Conservation (phyloP, 2,888 invertebrate genomes). For the Chalcis sispes region DNA sequence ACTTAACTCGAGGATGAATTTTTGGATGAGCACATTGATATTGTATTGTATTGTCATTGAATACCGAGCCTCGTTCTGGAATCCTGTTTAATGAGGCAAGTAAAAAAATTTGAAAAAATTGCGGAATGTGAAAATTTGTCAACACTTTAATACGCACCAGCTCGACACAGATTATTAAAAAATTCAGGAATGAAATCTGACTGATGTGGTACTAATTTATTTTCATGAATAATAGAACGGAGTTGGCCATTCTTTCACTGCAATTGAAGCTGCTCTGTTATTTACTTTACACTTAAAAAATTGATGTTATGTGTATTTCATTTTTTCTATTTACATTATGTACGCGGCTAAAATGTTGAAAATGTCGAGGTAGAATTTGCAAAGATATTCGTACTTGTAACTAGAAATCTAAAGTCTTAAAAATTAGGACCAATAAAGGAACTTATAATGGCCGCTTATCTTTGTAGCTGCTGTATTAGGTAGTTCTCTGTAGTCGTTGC, state of each 20-base stretch:
- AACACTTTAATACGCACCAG: slow-evolving; percentile 26
- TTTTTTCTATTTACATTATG: slow-evolving; percentile 29
- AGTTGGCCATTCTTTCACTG: slow-evolving; percentile 24
- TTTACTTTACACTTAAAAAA: slow-evolving; percentile 35
- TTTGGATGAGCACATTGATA: slow-evolving; percentile 28
- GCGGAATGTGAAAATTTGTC: slow-evolving; percentile 19
- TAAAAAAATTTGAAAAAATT: slow-evolving; percentile 24
- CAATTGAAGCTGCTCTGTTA: slow-evolving; percentile 28
- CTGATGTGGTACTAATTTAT: slow-evolving; percentile 70
- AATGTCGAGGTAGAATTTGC: slow-evolving; percentile 41
- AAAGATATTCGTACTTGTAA: slow-evolving; percentile 37
- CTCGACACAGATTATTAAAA: slow-evolving; percentile 23
- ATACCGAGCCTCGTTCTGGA: slow-evolving; percentile 18
- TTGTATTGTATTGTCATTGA: slow-evolving; percentile 21
- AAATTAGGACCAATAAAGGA: too few relatives aligned
- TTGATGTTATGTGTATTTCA: slow-evolving; percentile 23
- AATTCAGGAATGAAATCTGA: slow-evolving; percentile 49
- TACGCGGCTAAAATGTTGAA: slow-evolving; percentile 17
- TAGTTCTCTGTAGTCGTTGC: slow-evolving; percentile 50
- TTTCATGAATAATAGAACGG: slow-evolving; percentile 69
- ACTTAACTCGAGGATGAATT: slow-evolving; percentile 18
- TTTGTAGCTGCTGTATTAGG: slow-evolving; percentile 47
- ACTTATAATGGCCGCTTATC: slow-evolving; percentile 45
- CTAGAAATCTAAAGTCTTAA: slow-evolving; percentile 39
- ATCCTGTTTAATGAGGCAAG: slow-evolving; percentile 17